These are phyloP conservation scores for Plagodis pulveraria DNA, from an alignment of 2,888 invertebrate species.

Conservation along the genomic window DNA sequence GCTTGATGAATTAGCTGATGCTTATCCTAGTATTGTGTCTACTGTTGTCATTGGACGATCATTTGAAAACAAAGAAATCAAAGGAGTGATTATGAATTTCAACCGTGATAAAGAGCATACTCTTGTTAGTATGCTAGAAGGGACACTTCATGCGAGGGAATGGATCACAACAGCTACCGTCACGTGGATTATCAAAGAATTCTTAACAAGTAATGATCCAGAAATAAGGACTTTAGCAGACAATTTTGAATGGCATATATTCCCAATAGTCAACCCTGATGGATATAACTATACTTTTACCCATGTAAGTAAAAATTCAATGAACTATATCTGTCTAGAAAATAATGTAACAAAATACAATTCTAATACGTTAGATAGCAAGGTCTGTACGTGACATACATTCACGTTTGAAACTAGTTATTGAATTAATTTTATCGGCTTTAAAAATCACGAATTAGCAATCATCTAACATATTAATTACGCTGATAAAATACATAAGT, in stretches of 20 bases:
- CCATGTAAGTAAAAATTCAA: constrained; percentile 71
- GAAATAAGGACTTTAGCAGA: constrained; percentile 85
- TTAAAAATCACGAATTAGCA: too few species aligned
- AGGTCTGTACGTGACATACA: too few species aligned
- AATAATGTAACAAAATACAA: too few species aligned
- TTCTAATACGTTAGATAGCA: too few species aligned
- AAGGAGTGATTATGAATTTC: constrained; percentile 79
- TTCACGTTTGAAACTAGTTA: too few species aligned
- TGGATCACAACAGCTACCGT: constrained; percentile 89
- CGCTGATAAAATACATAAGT: too few species aligned
- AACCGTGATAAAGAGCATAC: constrained; percentile 67
- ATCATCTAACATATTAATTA: too few species aligned
- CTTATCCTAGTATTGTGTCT: constrained; percentile 78
- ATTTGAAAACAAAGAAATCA: constrained; percentile 86
- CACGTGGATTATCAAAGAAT: constrained; percentile 88
- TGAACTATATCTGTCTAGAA: background rate
- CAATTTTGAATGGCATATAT: constrained; percentile 90
- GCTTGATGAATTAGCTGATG: constrained; percentile 78
- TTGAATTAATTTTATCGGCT: too few species aligned
- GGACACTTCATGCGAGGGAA: constrained; percentile 89
- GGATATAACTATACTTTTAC: constrained; percentile 89
- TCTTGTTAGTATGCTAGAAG: constrained; percentile 83
- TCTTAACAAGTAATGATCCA: constrained; percentile 85
- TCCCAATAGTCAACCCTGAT: constrained; percentile 91
- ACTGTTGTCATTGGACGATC: constrained; percentile 84